A percentile compares a stretch with the other conserved stretches of the same genome.
Evolutionary conservation across 2,797 vertebrate species (phyloP).

Genomic region (Anableps anableps): DNA sequence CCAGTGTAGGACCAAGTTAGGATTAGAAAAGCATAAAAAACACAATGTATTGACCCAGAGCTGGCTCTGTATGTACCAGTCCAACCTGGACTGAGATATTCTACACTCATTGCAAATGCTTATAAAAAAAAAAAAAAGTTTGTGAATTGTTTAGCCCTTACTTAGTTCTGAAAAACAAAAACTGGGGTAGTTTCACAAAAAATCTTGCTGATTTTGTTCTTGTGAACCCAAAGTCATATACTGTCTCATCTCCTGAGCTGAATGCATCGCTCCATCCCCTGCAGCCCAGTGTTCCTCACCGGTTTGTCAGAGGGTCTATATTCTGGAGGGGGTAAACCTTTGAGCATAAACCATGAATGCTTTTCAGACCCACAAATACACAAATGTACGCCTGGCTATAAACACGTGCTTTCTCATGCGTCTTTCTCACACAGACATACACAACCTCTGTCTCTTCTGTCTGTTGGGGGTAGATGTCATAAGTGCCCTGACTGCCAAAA

Average conservation of each 20-base stretch:
- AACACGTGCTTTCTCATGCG: slow-evolving; percentile 34
- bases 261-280: not conserved
- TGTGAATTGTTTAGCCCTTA: not conserved
- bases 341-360: slow-evolving; percentile 34
- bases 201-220: not conserved
- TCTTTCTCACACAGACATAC: slow-evolving; percentile 39
- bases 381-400: slow-evolving; percentile 38
- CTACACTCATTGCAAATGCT: not conserved
- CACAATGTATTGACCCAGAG: too few species aligned
- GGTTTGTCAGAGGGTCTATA: not conserved
- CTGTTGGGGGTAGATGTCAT: slow-evolving; percentile 59
- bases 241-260: not conserved
- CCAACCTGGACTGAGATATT: not conserved
- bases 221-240: not conserved
- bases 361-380: slow-evolving; percentile 49
- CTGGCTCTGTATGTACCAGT: not conserved
- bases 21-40: too few species aligned
- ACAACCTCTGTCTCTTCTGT: slow-evolving; percentile 47
- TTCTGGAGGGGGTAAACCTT: slow-evolving; percentile 42
- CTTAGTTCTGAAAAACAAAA: not conserved
- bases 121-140: not conserved
- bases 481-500: slow-evolving; percentile 55
- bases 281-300: too few species aligned
- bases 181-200: not conserved
- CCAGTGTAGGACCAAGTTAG: not conserved